Percentiles rank a stretch among this genome's conserved stretches.
Evolutionary conservation across 2,113 vertebrate species (phyloP).

Genomic region (Phasianus colchicus): DNA sequence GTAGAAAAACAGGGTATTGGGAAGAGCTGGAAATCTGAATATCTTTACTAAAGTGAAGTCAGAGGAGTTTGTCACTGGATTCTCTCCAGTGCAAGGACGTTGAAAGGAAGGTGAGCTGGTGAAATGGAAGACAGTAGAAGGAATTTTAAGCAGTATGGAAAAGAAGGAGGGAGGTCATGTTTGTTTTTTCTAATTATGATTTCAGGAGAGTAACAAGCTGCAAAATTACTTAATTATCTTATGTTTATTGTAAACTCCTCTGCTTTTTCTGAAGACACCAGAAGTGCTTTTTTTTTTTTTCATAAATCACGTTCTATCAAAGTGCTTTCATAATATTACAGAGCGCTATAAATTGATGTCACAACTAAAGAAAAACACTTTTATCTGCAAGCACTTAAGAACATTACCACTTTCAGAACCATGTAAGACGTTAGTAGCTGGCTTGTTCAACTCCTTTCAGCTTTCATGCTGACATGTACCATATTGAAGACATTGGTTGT

Average conservation of each 20-base stretch:
- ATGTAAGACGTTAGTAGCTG: slow-evolving; percentile 63
- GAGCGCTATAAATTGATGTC: slow-evolving; percentile 55
- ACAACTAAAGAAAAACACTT: slow-evolving; percentile 54
- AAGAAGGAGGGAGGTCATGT: slow-evolving; percentile 5
- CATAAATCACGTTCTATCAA: slow-evolving; percentile 67
- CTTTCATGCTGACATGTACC: slow-evolving; percentile 58
- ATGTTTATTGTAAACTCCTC: slow-evolving; percentile 50
- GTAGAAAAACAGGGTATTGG: background rate
- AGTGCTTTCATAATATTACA: slow-evolving; percentile 40
- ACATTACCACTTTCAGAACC: slow-evolving; percentile 28
- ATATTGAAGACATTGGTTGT: slow-evolving; percentile 41
- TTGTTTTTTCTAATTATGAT: slow-evolving; percentile 52
- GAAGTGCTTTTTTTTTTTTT: slow-evolving; percentile 32
- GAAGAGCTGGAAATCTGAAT: background rate
- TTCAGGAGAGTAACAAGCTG: slow-evolving; percentile 52
- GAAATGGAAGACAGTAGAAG: slow-evolving; percentile 21
- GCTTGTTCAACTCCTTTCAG: slow-evolving; percentile 52
- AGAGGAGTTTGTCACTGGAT: background rate
- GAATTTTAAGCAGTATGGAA: slow-evolving; percentile 8
- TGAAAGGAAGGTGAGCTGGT: slow-evolving; percentile 41
- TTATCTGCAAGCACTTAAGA: slow-evolving; percentile 69
- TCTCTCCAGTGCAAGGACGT: background rate
- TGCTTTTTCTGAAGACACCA: slow-evolving; percentile 62
- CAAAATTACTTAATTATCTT: slow-evolving; percentile 62
- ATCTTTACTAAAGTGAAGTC: background rate